Conservation (phyloP, 30 jellyfish, hydroid and myxozoan genomes). For the Turritopsis dohrnii region DNA sequence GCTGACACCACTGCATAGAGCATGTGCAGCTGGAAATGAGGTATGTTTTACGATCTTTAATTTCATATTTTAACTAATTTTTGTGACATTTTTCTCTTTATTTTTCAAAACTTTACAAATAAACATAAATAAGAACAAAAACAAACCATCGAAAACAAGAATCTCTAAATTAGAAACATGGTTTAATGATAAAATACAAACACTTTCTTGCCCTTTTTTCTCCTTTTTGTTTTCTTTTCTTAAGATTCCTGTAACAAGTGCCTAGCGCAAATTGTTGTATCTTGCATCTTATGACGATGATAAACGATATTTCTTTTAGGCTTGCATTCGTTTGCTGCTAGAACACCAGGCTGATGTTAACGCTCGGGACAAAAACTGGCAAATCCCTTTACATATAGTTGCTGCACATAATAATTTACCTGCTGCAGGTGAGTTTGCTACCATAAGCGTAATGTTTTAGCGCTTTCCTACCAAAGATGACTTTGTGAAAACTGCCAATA, state of each 20-base stretch:
- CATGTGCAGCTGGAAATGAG: conserved; percentile 99
- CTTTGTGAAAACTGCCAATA: background rate
- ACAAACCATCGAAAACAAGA: no score
- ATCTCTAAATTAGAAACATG: no score
- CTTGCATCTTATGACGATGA: background rate
- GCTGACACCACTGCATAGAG: conserved; percentile 97
- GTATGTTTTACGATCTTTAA: conserved; percentile 19
- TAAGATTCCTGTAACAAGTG: background rate
- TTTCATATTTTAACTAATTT: no score
- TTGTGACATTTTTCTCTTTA: no score
- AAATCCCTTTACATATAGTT: conserved; percentile 90
- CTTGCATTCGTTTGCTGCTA: conserved; percentile 52
- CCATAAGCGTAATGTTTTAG: no score
- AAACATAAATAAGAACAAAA: no score
- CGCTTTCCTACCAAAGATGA: no score
- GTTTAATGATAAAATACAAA: no score
- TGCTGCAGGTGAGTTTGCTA: conserved; percentile 64
- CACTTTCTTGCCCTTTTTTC: no score
- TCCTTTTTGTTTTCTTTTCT: background rate
- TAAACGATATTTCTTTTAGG: conserved; percentile 21
- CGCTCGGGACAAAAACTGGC: conserved; percentile 98
- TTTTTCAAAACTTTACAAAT: no score
- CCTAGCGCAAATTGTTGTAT: background rate
- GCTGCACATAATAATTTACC: conserved; percentile 85
- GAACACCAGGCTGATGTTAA: conserved; percentile 94